Conservation (phyloP, 1,140 invertebrate species). For the Lepidurus arcticus region DNA sequence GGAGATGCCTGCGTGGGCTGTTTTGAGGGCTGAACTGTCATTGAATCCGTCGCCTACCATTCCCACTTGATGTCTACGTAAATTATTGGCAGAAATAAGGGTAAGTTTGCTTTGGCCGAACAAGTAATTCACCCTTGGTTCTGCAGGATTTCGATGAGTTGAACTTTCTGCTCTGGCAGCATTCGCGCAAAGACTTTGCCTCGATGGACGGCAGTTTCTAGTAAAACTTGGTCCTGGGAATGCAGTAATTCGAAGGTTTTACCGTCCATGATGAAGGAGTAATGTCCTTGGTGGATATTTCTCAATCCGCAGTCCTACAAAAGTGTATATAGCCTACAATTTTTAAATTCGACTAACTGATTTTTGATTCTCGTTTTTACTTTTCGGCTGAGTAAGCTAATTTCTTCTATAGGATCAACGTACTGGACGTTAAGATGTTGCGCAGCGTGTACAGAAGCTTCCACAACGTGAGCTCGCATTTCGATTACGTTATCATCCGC, state of each 20-base stretch:
- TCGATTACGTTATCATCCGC: conserved; percentile 48
- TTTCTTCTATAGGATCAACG: conserved; percentile 36
- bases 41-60: conserved; percentile 61
- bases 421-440: conserved; percentile 38
- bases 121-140: conserved; percentile 46
- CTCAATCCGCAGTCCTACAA: conserved; percentile 23
- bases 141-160: conserved; percentile 53
- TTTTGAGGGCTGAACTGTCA: conserved; percentile 54
- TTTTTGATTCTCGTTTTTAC: conserved; percentile 19
- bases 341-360: neutral
- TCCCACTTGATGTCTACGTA: conserved; percentile 39
- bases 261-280: conserved; percentile 42
- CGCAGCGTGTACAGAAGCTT: conserved; percentile 34
- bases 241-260: conserved; percentile 40
- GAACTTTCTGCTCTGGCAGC: conserved; percentile 58
- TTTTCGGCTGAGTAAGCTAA: conserved; percentile 30
- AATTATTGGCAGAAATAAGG: neutral
- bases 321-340: neutral
- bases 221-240: conserved; percentile 37
- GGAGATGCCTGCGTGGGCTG: conserved; percentile 52
- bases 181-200: conserved; percentile 54
- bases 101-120: neutral
- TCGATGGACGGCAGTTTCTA: conserved; percentile 39
- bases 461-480: conserved; percentile 44
- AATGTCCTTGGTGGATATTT: conserved; percentile 32